phyloP scores from a whole-genome alignment of 2,888 invertebrate species.

The Mechanitis mazaeus region DNA sequence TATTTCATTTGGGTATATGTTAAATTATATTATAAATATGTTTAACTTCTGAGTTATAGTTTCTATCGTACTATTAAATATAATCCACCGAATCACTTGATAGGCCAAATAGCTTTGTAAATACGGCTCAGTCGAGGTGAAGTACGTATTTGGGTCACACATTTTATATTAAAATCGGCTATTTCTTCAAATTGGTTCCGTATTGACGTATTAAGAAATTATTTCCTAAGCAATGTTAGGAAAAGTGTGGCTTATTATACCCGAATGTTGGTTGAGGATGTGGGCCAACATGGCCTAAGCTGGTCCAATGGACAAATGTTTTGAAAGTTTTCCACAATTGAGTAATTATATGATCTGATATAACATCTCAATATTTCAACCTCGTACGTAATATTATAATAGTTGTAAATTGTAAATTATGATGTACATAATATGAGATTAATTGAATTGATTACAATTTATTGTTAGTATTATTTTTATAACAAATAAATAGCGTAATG shows the following conservation, averaged over 20 bases:
- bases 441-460: conserved; percentile 52
- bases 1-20: too few species aligned
- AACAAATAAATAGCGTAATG: conserved; percentile 48
- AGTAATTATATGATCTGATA: conserved; percentile 46
- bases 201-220: conserved; percentile 1
- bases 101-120: conserved; percentile 72
- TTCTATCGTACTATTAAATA: conserved; percentile 33
- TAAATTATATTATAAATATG: too few species aligned
- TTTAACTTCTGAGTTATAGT: too few species aligned
- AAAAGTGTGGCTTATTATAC: conserved; percentile 23
- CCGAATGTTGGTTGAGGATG: background rate
- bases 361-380: conserved; percentile 39
- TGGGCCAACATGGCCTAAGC: background rate
- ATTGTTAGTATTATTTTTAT: conserved; percentile 59
- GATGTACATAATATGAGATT: conserved; percentile 67
- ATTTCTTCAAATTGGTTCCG: background rate
- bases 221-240: background rate
- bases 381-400: conserved; percentile 28
- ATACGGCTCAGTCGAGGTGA: conserved; percentile 46
- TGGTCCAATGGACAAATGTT: background rate
- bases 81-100: conserved; percentile 63
- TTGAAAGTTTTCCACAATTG: conserved; percentile 8
- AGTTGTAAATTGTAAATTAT: conserved; percentile 65
- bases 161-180: conserved; percentile 2
- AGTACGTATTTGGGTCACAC: conserved; percentile 27